phyloP scores from a whole-genome alignment of 2,113 vertebrate genomes.

The Melierax canorus region DNA sequence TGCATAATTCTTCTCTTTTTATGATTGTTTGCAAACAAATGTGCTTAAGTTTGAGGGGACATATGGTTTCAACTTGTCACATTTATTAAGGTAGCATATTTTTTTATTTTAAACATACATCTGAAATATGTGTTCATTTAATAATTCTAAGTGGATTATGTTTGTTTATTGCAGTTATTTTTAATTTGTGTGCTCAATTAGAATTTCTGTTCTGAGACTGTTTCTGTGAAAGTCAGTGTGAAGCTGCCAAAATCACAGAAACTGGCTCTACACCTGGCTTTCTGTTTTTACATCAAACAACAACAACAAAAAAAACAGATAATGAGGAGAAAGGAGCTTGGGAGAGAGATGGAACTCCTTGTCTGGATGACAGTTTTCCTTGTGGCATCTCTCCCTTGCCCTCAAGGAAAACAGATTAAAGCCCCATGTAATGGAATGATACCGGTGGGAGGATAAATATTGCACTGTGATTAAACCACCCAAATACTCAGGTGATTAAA shows the following conservation, averaged over 20 bases:
- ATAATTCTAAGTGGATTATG: neutral
- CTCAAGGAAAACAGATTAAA: conserved; percentile 6
- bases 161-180: conserved; percentile 28
- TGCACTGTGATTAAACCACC: conserved; percentile 22
- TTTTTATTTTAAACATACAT: neutral
- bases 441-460: neutral
- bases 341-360: neutral
- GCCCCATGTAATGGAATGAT: neutral
- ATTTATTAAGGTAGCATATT: conserved; percentile 53
- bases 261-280: neutral
- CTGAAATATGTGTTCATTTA: neutral
- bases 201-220: conserved; percentile 12
- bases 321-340: neutral
- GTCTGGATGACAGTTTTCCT: neutral
- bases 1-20: conserved; percentile 34
- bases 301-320: neutral
- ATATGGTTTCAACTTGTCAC: conserved; percentile 48
- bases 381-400: neutral
- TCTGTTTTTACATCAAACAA: neutral
- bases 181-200: neutral
- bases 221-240: neutral
- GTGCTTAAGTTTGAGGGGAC: conserved; percentile 42
- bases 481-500: conserved; percentile 42
- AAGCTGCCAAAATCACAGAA: neutral
- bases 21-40: conserved; percentile 66